Evolutionary conservation across 2,888 invertebrate genomes (phyloP), one percentile per base, ranked within the genome.

Genomic region (Chrysolina haemoptera): DNA sequence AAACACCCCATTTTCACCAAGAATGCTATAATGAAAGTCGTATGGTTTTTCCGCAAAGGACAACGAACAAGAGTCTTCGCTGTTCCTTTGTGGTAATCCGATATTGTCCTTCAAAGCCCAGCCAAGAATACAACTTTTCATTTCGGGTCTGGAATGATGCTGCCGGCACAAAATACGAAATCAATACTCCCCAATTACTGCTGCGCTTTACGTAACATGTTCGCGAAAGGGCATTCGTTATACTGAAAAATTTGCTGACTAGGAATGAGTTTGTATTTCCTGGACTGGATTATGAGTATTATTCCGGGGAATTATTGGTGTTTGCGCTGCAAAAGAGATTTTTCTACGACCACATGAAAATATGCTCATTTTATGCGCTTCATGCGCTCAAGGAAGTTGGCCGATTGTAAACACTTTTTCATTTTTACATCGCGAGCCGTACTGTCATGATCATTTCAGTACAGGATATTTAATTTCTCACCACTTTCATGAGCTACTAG

Each of bases 11-110:
- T 20, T 20, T 55, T 12, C 22, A 55, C 6, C 22, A 18, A 1
- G 8, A 55, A 55, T 5, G 55, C n/a, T 12, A 22, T 11, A 55
- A 55, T 55, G 22, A 48, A 16, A 16, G 3, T 10, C 48, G 16
- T 16, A 48, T 1, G 48, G 48, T 10, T 16, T 10, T 16, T 16
- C 48, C 48, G 16, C n/a, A 16, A 48, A 48, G 48, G 48, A 35
- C 16, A n/a, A 48, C 22, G 55, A 22, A 22, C 20, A 14, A 22
- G 55, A 14, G 14, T 5, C 55, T 22, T 12, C 22, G 55, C 55
- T 22, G 6, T 55, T 55, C 55, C 22, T 55, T 55, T 55, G 22
- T 55, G 55, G 55, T 55, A 55, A 55, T 55, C 55, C 55, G 55
- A 55, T 55, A 55, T 55, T 55, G 55, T 55, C 55, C 55, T 55